These are phyloP conservation scores for Iphiclides podalirius DNA, from an alignment of 2,888 invertebrate genomes.

Conservation along the genomic window DNA sequence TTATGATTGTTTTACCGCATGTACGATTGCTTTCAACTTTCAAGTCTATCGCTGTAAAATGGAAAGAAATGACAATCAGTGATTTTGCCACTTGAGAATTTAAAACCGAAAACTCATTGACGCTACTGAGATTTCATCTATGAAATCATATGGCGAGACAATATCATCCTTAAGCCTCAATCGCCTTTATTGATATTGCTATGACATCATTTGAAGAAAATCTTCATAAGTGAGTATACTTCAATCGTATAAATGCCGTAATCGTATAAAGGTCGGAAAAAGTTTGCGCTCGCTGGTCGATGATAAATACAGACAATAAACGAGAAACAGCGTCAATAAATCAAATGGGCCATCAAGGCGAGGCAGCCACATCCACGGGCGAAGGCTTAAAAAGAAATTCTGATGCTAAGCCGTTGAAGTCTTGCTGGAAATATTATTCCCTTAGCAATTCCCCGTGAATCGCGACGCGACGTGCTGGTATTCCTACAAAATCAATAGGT, in stretches of 20 bases:
- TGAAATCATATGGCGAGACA: too few relatives aligned
- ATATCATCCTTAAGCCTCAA: too few relatives aligned
- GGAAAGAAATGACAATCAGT: too few relatives aligned
- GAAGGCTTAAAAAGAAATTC: conserved; percentile 35
- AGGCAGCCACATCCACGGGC: conserved; percentile 9
- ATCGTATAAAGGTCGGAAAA: too few relatives aligned
- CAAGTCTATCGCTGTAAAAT: too few relatives aligned
- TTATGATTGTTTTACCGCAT: not conserved
- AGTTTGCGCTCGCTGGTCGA: not conserved
- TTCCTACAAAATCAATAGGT: conserved; percentile 60
- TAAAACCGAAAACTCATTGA: too few relatives aligned
- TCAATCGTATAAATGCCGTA: too few relatives aligned
- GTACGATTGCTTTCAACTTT: not conserved
- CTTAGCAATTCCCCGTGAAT: conserved; percentile 31
- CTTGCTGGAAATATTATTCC: conserved; percentile 37
- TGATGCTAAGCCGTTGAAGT: conserved; percentile 31
- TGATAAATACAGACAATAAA: conserved; percentile 9
- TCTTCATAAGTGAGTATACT: too few relatives aligned
- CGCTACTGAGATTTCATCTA: too few relatives aligned
- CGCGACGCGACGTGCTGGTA: conserved; percentile 42
- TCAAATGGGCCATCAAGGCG: conserved; percentile 19
- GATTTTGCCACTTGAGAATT: too few relatives aligned
- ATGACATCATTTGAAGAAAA: too few relatives aligned
- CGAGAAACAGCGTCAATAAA: conserved; percentile 19
- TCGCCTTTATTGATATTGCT: too few relatives aligned